phyloP scores from a whole-genome alignment of 2,113 vertebrate genomes.

The Ariopsis seemanni region DNA sequence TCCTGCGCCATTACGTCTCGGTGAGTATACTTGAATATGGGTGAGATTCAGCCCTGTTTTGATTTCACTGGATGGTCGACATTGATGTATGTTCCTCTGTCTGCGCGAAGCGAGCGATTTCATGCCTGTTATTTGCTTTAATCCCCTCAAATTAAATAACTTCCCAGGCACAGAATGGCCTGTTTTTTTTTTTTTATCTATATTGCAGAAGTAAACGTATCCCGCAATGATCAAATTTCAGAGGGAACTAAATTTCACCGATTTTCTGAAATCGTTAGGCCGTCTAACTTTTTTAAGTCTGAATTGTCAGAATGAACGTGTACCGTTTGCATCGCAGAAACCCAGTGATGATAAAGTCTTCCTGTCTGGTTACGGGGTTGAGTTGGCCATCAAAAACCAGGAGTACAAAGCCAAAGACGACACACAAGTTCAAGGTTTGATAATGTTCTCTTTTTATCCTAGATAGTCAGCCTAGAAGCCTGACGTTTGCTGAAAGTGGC shows the following conservation, averaged over 20 bases:
- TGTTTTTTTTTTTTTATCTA: too few species aligned
- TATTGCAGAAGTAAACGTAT: too few species aligned
- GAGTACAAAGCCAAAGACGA: slow-evolving; percentile 99
- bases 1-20: slow-evolving; percentile 87
- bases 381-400: slow-evolving; percentile 97
- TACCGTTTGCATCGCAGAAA: slow-evolving; percentile 71
- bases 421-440: slow-evolving; percentile 96
- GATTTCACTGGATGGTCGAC: neutral
- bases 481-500: neutral
- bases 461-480: neutral
- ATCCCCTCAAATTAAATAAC: too few species aligned
- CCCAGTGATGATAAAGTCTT: slow-evolving; percentile 81
- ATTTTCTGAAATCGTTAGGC: too few species aligned
- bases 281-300: neutral
- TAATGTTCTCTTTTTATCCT: too few species aligned
- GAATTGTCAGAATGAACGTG: neutral
- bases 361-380: slow-evolving; percentile 95
- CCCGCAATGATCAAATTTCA: too few species aligned
- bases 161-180: too few species aligned
- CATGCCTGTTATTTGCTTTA: too few species aligned
- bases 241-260: too few species aligned
- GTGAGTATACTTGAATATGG: slow-evolving; percentile 67
- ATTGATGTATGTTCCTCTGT: neutral
- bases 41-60: neutral
- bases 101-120: too few species aligned